Evolutionary conservation across 2,797 vertebrate species (phyloP).

Genomic region (Syngnathus rostellatus): DNA sequence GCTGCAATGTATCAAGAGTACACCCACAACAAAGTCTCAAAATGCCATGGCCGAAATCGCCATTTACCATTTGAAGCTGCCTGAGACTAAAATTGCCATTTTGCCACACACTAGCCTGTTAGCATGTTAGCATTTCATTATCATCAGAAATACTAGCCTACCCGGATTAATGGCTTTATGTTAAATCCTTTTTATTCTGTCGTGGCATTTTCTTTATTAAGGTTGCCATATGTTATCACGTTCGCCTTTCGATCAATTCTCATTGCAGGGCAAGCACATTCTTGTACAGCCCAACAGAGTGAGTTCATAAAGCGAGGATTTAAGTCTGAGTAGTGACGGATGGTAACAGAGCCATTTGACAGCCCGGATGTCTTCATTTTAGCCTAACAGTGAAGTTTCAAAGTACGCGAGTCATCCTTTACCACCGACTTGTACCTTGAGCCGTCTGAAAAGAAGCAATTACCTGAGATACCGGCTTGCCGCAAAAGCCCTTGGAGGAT

Average conservation of each 20-base stretch:
- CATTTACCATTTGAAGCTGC: no score
- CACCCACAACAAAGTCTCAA: background rate
- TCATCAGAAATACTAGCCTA: no score
- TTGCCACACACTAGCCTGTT: background rate
- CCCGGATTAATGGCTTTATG: no score
- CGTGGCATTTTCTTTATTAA: background rate
- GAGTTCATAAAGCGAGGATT: conserved; percentile 27
- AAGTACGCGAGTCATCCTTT: conserved; percentile 51
- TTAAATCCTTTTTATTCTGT: background rate
- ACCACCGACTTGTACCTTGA: conserved; percentile 59
- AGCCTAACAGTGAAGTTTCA: conserved; percentile 49
- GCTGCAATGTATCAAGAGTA: background rate
- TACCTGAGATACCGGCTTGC: conserved; percentile 44
- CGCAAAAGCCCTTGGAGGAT: conserved; percentile 46
- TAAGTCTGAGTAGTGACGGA: conserved; percentile 47
- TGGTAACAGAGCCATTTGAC: conserved; percentile 44
- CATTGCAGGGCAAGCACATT: background rate
- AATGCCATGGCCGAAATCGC: background rate
- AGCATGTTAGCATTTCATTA: background rate
- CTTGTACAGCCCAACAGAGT: background rate
- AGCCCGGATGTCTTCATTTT: conserved; percentile 59
- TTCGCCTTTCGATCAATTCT: background rate
- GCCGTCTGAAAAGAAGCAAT: conserved; percentile 61
- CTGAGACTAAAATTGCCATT: background rate
- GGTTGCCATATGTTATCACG: background rate